Evolutionary conservation across 2,113 vertebrate species (phyloP).

Genomic region (Prunella himalayana): DNA sequence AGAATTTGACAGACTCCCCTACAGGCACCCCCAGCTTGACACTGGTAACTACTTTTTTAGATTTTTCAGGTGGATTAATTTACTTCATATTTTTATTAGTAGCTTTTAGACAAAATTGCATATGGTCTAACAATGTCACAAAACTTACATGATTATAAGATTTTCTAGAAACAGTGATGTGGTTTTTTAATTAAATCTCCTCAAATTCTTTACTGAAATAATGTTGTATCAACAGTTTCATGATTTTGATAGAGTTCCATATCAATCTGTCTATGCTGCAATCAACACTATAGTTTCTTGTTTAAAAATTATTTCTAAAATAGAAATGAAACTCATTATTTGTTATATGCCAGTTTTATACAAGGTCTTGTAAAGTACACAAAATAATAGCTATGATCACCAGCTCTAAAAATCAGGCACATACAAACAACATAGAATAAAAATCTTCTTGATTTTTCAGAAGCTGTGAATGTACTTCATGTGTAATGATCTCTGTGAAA

Average conservation of each 20-base stretch:
- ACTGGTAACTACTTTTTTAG: not conserved
- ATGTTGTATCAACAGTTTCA: not conserved
- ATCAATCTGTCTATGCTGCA: not conserved
- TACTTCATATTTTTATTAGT: not conserved
- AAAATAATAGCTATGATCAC: not conserved
- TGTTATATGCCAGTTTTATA: not conserved
- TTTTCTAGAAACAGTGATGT: not conserved
- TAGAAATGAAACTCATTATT: not conserved
- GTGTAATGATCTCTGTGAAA: not conserved
- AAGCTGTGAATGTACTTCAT: not conserved
- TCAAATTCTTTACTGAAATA: not conserved
- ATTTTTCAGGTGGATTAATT: not conserved
- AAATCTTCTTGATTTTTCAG: not conserved
- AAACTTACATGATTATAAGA: not conserved
- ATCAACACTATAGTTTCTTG: not conserved
- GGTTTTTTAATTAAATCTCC: not conserved
- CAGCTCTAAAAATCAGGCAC: not conserved
- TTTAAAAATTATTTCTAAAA: not conserved
- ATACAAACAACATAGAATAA: not conserved
- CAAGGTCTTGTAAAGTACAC: not conserved
- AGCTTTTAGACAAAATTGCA: not conserved
- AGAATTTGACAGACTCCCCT: not conserved
- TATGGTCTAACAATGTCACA: not conserved
- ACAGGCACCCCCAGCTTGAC: not conserved
- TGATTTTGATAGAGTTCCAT: not conserved